Evolutionary conservation across 2,797 vertebrate species (phyloP).

Genomic region (Steatocranus sp.): DNA sequence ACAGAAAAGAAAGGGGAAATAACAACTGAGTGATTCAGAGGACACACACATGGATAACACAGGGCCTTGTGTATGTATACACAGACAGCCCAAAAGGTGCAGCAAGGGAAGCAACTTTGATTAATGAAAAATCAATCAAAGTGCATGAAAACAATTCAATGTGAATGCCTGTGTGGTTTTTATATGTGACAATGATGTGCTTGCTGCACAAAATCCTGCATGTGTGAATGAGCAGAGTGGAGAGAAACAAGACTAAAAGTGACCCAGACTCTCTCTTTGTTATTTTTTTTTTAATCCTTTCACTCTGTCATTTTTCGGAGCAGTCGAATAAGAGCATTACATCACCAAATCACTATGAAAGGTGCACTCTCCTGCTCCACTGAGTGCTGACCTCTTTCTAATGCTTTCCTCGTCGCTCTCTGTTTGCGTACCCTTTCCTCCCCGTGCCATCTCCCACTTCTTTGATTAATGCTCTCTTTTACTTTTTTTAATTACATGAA

Average conservation of each 20-base stretch:
- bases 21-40: background rate
- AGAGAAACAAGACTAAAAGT: conserved; percentile 11
- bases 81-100: background rate
- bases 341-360: conserved; percentile 18
- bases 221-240: background rate
- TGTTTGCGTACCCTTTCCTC: background rate
- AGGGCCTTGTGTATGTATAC: background rate
- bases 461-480: background rate
- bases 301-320: conserved; percentile 2
- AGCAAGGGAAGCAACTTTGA: background rate
- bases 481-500: background rate
- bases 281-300: background rate
- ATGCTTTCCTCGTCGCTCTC: background rate
- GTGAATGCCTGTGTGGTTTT: background rate
- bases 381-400: conserved; percentile 28
- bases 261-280: background rate
- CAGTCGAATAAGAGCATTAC: conserved; percentile 24
- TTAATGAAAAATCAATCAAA: background rate
- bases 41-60: background rate
- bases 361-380: conserved; percentile 2
- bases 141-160: background rate
- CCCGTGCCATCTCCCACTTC: background rate
- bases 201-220: background rate
- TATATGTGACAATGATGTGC: background rate
- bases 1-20: background rate